Evolutionary conservation across 2,888 invertebrate species (phyloP).

Genomic region (Drosophila mercatorum): DNA sequence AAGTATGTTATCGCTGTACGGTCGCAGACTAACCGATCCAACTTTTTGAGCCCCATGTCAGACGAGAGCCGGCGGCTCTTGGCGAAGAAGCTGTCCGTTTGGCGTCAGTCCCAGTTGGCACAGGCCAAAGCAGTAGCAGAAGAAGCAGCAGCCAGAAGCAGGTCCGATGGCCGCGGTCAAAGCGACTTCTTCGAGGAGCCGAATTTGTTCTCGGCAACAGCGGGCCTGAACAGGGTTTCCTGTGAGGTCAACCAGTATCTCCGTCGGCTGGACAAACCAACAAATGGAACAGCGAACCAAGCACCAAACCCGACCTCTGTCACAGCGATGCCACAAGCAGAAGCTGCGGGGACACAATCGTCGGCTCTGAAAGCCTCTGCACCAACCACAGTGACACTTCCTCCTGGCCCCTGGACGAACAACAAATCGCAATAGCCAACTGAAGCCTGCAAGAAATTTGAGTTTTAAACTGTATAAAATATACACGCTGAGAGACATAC

Average conservation of each 20-base stretch:
- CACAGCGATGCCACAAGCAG: background rate
- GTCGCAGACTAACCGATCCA: background rate
- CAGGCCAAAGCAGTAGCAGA: background rate
- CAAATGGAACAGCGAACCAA: no score
- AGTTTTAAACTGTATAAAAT: background rate
- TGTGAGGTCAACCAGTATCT: background rate
- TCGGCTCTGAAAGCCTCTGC: background rate
- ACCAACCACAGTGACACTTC: background rate
- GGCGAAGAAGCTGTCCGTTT: background rate
- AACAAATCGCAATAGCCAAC: background rate
- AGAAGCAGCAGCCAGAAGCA: background rate
- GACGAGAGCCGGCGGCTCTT: background rate
- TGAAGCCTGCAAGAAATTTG: background rate
- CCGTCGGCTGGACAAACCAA: background rate
- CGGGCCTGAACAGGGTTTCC: background rate
- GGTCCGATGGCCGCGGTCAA: background rate
- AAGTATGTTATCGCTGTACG: conserved; percentile 21
- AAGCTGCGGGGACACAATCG: background rate
- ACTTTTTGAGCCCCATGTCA: background rate
- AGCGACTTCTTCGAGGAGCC: conserved; percentile 27
- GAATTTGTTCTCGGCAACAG: conserved; percentile 20
- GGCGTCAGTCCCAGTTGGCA: background rate
- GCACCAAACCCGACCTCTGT: no score
- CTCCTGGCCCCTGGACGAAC: background rate
- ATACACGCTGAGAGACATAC: background rate